A percentile compares a stretch with the other conserved stretches of the same genome.
phyloP scores from a whole-genome alignment of 2,113 vertebrate species.

The Hippocampus comes region DNA sequence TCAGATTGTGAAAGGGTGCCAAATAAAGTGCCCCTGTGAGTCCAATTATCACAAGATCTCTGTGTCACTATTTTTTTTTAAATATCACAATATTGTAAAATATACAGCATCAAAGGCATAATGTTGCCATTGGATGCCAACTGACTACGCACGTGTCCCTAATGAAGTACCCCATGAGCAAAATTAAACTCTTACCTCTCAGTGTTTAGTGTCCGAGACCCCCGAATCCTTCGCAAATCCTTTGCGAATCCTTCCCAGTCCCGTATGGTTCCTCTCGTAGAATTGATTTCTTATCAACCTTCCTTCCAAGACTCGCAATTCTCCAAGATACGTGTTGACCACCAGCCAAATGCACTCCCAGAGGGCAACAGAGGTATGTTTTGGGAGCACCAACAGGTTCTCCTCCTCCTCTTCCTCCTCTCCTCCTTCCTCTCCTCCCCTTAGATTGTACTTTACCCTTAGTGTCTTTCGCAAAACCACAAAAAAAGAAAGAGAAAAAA shows the following conservation, averaged over 20 bases:
- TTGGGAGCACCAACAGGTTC: constrained; percentile 39
- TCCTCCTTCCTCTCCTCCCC: neutral
- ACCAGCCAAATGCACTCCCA: neutral
- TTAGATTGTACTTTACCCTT: constrained; percentile 24
- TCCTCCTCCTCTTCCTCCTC: constrained; percentile 4
- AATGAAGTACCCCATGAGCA: neutral
- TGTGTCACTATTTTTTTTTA: no score
- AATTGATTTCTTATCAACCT: neutral
- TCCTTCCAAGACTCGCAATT: neutral
- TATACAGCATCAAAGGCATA: neutral
- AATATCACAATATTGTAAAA: neutral
- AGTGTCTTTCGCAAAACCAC: constrained; percentile 3
- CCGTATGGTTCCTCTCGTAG: neutral
- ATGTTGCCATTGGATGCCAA: neutral
- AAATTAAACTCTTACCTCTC: neutral
- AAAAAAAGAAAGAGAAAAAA: neutral
- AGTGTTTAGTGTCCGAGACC: neutral
- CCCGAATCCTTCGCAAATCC: neutral
- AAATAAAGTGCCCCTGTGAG: neutral
- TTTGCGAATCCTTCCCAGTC: neutral
- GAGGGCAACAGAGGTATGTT: neutral
- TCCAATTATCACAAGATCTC: neutral
- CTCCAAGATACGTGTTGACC: neutral
- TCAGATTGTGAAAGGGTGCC: neutral
- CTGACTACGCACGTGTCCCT: neutral